Evolutionary conservation across 2,797 vertebrate species (phyloP), one percentile per base, ranked within the genome.

Genomic region (Heteromormyrus szaboi): DNA sequence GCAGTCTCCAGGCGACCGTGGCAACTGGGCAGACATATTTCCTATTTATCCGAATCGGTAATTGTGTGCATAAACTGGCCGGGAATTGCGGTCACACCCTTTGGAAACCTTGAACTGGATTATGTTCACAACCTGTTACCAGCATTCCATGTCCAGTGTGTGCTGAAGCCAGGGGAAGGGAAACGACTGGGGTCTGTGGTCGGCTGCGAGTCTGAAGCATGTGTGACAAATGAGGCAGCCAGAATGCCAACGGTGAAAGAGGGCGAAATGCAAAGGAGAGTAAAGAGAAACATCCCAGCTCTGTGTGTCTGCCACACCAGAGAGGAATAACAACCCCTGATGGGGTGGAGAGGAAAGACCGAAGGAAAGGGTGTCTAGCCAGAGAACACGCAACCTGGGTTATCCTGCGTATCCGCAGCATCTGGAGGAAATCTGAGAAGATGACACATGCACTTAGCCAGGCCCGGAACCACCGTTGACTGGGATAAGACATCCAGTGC

Each of bases 391-490:
- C 91, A 91, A 91, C 81, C 93, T 91, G 91, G 90, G 91, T 90
- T 90, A 88, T 87, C 88, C 88, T 83, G 89, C 68, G 7, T 91
- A 44, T 81, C 62, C 53, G 48, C 37, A 90, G 92, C 94, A 94
- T 95, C 94, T 94, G 94, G 94, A 94, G 89, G 88, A 94, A 94
- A 93, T 93, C 92, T 94, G 93, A 88, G 83, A 91, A 90, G 91
- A 91, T 90, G 91, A 92, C 93, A 92, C 91, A 93, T 89, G 79
- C 90, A 90, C 92, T 90, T 91, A 19, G 92, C 91, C 91, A 92
- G 92, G 90, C 86, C 91, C 72, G 91, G 91, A 93, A 93, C 90
- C 48, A 91, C 44, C 5, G 90, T 90, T 90, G 92, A 93, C 90
- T 89, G 91, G 92, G 91, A 88, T 85, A 91, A 90, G 87, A 92